phyloP scores from a whole-genome alignment of 1,140 invertebrate genomes.

The Aphaenogaster rudis region DNA sequence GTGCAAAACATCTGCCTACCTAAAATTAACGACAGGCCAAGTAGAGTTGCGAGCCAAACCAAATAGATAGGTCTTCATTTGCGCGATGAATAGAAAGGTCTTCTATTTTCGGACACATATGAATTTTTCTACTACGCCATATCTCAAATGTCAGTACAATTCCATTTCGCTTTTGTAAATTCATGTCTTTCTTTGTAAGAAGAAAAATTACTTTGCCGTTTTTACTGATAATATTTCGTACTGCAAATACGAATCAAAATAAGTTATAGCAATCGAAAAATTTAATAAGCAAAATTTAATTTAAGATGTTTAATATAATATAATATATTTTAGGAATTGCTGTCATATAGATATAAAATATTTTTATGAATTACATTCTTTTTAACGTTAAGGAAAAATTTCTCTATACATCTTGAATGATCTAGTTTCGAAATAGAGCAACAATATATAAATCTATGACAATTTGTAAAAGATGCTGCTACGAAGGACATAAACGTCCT shows the following conservation, averaged over 20 bases:
- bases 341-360: background rate
- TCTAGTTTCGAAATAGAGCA: background rate
- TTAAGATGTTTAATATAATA: background rate
- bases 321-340: background rate
- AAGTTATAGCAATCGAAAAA: background rate
- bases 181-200: background rate
- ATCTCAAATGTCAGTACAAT: conserved; percentile 20
- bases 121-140: background rate
- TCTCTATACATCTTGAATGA: background rate
- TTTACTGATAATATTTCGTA: background rate
- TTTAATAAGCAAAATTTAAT: background rate
- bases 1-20: conserved; percentile 46
- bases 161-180: background rate
- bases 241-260: background rate
- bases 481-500: background rate
- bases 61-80: conserved; percentile 34
- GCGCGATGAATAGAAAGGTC: conserved; percentile 23
- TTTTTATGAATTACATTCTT: background rate
- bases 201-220: background rate
- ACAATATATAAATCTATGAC: background rate
- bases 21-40: conserved; percentile 50
- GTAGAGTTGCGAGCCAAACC: conserved; percentile 14
- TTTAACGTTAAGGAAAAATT: background rate
- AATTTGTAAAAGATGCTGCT: background rate
- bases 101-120: conserved; percentile 34